phyloP scores from a whole-genome alignment of 2,888 invertebrate genomes.

The Apotomis turbidana region DNA sequence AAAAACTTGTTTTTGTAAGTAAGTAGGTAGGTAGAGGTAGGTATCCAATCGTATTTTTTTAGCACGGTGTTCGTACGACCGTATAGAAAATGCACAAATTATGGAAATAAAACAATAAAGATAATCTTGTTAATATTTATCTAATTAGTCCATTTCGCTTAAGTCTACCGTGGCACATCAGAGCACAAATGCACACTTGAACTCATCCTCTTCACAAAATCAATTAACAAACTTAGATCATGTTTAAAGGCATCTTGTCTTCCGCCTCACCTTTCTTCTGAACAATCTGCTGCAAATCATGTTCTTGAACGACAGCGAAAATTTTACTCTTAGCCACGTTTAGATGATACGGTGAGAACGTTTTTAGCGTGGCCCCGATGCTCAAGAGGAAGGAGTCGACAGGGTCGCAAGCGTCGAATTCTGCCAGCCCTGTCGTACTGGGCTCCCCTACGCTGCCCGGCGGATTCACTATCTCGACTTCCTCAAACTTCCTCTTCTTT shows the following conservation, averaged over 20 bases:
- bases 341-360: conserved; percentile 74
- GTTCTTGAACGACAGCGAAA: conserved; percentile 75
- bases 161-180: conserved; percentile 1
- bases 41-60: no score
- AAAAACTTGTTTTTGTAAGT: background rate
- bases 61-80: no score
- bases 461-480: conserved; percentile 27
- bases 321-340: conserved; percentile 78
- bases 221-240: conserved; percentile 25
- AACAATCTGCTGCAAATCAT: conserved; percentile 76
- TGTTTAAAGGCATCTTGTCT: conserved; percentile 26
- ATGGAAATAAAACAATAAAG: no score
- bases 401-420: conserved; percentile 37
- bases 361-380: conserved; percentile 70
- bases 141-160: background rate
- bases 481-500: conserved; percentile 37
- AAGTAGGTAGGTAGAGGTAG: no score
- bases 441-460: conserved; percentile 22
- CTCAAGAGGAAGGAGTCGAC: conserved; percentile 37
- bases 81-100: no score
- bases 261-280: conserved; percentile 54
- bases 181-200: background rate
- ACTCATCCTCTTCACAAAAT: background rate
- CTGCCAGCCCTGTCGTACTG: conserved; percentile 21
- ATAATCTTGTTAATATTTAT: background rate